These are phyloP conservation scores for Trachythela sp. DNA, from an alignment of 64 coral and sea anemone genomes.

Conservation along the genomic window DNA sequence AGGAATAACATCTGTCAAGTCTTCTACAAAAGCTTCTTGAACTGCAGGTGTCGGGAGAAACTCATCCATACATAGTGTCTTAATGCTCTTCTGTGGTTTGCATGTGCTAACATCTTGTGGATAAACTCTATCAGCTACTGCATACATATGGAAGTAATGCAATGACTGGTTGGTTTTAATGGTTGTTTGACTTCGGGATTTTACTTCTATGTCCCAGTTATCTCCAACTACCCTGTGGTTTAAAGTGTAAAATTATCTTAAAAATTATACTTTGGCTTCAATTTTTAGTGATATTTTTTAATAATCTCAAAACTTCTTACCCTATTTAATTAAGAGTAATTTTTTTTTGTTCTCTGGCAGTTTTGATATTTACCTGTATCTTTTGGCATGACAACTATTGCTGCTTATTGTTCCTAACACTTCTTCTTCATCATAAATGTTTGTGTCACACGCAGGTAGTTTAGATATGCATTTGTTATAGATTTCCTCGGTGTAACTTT, in stretches of 20 bases:
- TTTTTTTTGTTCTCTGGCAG: too few species aligned
- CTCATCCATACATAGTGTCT: neutral
- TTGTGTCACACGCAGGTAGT: neutral
- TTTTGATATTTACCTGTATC: neutral
- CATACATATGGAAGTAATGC: slow-evolving; percentile 13
- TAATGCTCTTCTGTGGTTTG: neutral
- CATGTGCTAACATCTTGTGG: neutral
- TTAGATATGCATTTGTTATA: neutral
- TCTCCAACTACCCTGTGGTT: neutral
- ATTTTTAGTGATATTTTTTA: too few species aligned
- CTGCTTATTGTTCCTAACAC: neutral
- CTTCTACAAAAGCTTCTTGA: neutral
- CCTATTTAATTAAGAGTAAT: too few species aligned
- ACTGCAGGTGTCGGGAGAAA: neutral
- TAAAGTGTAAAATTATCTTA: neutral
- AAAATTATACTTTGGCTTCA: too few species aligned
- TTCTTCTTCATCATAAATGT: neutral
- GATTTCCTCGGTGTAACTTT: neutral
- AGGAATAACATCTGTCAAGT: neutral
- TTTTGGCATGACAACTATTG: neutral
- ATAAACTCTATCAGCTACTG: neutral
- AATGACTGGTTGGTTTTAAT: neutral
- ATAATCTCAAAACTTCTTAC: too few species aligned
- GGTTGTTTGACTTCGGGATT: neutral
- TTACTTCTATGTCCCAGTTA: slow-evolving; percentile 7